phyloP scores from a whole-genome alignment of 2,888 invertebrate species.

The Drosophila neotestacea region DNA sequence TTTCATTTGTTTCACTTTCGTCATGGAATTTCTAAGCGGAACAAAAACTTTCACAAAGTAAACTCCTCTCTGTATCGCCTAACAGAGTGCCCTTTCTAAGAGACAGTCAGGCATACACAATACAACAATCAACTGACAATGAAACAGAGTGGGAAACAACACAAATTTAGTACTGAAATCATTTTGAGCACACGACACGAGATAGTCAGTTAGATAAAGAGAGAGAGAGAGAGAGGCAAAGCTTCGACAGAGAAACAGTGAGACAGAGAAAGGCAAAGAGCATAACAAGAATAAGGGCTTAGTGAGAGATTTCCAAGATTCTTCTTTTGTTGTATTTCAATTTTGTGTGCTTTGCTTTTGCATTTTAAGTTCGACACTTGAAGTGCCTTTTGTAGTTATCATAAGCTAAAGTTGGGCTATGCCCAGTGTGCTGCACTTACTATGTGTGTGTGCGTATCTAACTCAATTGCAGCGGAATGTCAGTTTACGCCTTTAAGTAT shows the following conservation, averaged over 20 bases:
- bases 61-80: slow-evolving; percentile 1
- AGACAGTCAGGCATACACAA: slow-evolving; percentile 9
- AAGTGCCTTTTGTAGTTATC: slow-evolving; percentile 36
- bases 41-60: slow-evolving; percentile 21
- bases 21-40: slow-evolving; percentile 50
- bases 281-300: slow-evolving; percentile 23
- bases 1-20: slow-evolving; percentile 75
- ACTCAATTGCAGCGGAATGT: slow-evolving; percentile 16
- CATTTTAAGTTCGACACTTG: slow-evolving; percentile 47
- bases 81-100: slow-evolving; percentile 1
- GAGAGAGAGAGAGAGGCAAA: background rate
- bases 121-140: slow-evolving; percentile 38
- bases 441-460: slow-evolving; percentile 3
- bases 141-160: slow-evolving; percentile 48
- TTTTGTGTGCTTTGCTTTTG: slow-evolving; percentile 34
- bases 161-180: slow-evolving; percentile 36
- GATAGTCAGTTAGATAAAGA: background rate
- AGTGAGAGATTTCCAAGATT: slow-evolving; percentile 37
- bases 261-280: background rate
- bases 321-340: slow-evolving; percentile 37
- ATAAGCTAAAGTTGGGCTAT: slow-evolving; percentile 20
- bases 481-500: slow-evolving; percentile 11
- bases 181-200: slow-evolving; percentile 30
- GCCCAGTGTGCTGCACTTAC: no score
- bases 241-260: background rate